Percentiles rank a stretch among this genome's conserved stretches.
These are phyloP conservation scores for Tipula helvola DNA, from an alignment of 2,888 invertebrate species.

Conservation along the genomic window DNA sequence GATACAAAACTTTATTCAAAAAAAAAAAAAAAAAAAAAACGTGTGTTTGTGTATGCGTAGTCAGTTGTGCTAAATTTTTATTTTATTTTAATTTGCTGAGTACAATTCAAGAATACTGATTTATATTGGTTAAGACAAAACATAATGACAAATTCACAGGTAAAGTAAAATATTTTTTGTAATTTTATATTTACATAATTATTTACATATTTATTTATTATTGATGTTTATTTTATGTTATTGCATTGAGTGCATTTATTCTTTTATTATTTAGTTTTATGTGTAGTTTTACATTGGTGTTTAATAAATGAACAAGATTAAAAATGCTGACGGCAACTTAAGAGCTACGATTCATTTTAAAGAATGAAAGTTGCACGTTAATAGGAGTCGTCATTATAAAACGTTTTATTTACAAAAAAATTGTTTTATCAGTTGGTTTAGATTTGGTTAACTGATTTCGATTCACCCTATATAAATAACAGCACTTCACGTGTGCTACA, in stretches of 20 bases:
- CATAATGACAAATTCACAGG: slow-evolving; percentile 51
- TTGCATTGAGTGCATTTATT: slow-evolving; percentile 13
- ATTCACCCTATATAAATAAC: background rate
- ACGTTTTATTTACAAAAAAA: too few relatives aligned
- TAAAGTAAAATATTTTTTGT: slow-evolving; percentile 30
- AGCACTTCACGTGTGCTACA: background rate
- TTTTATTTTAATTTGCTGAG: background rate
- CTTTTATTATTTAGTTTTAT: slow-evolving; percentile 19
- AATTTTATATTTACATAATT: slow-evolving; percentile 5
- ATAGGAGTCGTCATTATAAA: background rate
- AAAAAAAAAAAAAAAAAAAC: background rate
- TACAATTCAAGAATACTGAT: background rate
- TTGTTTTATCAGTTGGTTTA: background rate
- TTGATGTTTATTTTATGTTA: background rate
- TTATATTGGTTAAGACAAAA: slow-evolving; percentile 21
- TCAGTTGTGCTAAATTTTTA: background rate
- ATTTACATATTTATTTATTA: slow-evolving; percentile 24
- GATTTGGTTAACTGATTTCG: background rate
- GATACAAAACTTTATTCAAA: background rate
- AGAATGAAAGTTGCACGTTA: background rate
- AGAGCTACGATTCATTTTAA: background rate
- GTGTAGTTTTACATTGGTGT: background rate
- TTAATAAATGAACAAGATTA: background rate
- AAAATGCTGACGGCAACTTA: background rate
- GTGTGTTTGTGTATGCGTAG: background rate